Conservation (phyloP, 2,113 vertebrate genomes). For the Chamaea fasciata region DNA sequence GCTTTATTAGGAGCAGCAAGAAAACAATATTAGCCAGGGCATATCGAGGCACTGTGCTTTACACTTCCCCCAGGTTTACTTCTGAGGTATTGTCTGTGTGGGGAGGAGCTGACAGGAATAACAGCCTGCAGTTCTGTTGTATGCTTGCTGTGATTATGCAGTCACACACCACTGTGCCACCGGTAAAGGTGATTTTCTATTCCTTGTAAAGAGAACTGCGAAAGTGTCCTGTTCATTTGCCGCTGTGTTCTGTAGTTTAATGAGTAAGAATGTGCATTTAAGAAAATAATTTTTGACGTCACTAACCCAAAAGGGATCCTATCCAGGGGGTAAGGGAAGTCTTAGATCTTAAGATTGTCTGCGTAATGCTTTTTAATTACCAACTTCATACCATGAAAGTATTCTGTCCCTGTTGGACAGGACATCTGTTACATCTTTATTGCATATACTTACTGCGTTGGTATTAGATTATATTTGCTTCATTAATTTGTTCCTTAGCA, state of each 20-base stretch:
- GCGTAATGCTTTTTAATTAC: conserved; percentile 44
- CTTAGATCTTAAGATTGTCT: neutral
- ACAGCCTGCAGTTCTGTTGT: neutral
- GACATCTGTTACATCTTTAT: conserved; percentile 2
- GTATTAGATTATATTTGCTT: conserved; percentile 43
- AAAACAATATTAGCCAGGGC: neutral
- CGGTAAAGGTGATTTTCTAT: neutral
- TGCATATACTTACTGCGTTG: conserved; percentile 8
- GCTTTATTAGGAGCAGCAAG: neutral
- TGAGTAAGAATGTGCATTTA: neutral
- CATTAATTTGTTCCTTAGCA: conserved; percentile 25
- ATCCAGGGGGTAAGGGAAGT: neutral
- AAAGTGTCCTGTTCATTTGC: neutral
- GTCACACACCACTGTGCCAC: neutral
- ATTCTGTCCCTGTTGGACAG: neutral
- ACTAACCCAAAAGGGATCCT: neutral
- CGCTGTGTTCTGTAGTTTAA: neutral
- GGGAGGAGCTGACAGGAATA: neutral
- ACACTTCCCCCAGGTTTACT: neutral
- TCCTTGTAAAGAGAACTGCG: neutral
- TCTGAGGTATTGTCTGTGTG: neutral
- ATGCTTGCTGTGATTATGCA: neutral
- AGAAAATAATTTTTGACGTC: neutral
- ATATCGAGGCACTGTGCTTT: fast-evolving
- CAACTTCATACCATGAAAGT: conserved; percentile 5